These are phyloP conservation scores for Agonopterix alstromeriana DNA, from an alignment of 2,888 invertebrate species.

Conservation along the genomic window DNA sequence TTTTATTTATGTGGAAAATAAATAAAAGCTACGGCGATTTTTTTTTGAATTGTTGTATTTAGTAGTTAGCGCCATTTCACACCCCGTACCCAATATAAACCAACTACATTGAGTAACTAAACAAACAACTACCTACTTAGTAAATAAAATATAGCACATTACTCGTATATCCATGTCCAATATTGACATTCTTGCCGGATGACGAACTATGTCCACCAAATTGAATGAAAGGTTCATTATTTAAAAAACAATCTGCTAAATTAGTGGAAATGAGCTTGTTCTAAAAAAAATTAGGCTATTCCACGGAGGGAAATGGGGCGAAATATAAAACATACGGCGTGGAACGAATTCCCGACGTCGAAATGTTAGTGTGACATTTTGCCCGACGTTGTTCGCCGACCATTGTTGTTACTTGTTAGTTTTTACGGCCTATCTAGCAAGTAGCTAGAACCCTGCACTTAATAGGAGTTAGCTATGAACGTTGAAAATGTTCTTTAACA, in stretches of 20 bases:
- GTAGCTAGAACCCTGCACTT: neutral
- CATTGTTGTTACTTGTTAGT: conserved; percentile 15
- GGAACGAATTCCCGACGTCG: conserved; percentile 38
- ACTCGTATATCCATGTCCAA: neutral
- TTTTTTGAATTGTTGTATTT: too few relatives aligned
- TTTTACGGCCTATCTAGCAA: neutral
- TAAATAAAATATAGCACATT: neutral
- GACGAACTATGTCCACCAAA: conserved; percentile 8
- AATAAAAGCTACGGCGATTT: too few relatives aligned
- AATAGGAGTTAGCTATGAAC: neutral
- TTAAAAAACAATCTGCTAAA: too few relatives aligned
- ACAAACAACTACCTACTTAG: too few relatives aligned
- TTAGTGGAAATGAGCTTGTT: too few relatives aligned
- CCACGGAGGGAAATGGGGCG: conserved; percentile 36
- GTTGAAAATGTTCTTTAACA: too few relatives aligned
- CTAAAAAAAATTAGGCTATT: neutral
- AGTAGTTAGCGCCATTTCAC: too few relatives aligned
- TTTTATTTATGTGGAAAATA: too few relatives aligned
- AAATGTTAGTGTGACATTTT: conserved; percentile 67
- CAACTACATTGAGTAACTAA: too few relatives aligned
- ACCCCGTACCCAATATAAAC: too few relatives aligned
- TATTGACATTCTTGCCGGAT: conserved; percentile 4
- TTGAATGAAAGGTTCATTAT: too few relatives aligned
- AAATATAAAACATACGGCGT: conserved; percentile 44
- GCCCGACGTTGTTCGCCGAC: conserved; percentile 21